A percentile compares a stretch with the other conserved stretches of the same genome.
Evolutionary conservation across 2,113 vertebrate genomes (phyloP).

Genomic region (Steatornis caripensis): DNA sequence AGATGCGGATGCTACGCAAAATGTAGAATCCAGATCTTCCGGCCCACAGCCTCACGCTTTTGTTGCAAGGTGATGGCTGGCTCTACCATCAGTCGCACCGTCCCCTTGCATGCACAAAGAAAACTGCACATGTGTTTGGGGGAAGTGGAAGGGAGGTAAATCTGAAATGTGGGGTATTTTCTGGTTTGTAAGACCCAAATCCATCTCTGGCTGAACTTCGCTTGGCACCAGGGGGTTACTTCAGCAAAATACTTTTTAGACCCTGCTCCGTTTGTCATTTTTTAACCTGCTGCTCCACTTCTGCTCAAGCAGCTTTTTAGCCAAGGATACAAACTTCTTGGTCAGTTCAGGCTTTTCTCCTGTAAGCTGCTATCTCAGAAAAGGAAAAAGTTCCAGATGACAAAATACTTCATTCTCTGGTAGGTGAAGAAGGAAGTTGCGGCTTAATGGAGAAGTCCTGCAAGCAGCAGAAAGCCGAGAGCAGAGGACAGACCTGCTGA

Average conservation of each 20-base stretch:
- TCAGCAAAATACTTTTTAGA: not conserved
- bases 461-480: not conserved
- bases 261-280: not conserved
- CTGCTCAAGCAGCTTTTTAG: not conserved
- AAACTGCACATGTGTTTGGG: not conserved
- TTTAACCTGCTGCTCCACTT: not conserved
- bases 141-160: not conserved
- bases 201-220: not conserved
- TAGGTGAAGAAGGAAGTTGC: constrained; percentile 11
- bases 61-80: not conserved
- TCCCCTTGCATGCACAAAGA: not conserved
- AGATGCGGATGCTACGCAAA: not conserved
- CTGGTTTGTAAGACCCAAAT: not conserved
- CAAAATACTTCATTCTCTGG: not conserved
- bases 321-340: not conserved
- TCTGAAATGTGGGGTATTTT: not conserved
- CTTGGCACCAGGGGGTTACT: not conserved
- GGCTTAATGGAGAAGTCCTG: not conserved
- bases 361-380: not conserved
- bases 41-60: not conserved
- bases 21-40: not conserved
- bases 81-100: rapidly evolving
- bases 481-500: not conserved
- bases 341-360: not conserved
- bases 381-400: not conserved